phyloP scores from a whole-genome alignment of 2,113 vertebrate genomes.

The Rynchops niger region DNA sequence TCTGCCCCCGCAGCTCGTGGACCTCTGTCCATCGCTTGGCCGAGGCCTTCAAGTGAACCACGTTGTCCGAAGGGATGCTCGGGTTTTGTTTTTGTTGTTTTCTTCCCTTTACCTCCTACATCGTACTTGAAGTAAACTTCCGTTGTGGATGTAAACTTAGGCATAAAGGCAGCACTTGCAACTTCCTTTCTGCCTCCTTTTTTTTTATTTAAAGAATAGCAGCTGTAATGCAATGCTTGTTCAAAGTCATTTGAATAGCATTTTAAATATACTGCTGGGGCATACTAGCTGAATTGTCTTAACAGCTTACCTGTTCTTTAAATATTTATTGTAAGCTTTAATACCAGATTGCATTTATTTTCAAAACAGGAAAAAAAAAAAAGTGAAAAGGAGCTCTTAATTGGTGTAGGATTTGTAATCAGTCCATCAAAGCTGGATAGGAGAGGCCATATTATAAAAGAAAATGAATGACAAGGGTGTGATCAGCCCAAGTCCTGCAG shows the following conservation, averaged over 20 bases:
- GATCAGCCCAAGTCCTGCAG: background rate
- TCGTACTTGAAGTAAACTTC: conserved; percentile 28
- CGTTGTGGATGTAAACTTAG: conserved; percentile 5
- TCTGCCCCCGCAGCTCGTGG: background rate
- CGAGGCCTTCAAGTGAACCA: background rate
- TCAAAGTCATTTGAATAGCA: background rate
- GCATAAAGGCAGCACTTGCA: background rate
- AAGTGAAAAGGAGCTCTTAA: background rate
- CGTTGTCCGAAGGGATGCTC: background rate
- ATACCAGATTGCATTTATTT: background rate
- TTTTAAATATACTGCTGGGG: background rate
- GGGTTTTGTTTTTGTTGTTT: background rate
- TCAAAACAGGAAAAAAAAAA: background rate
- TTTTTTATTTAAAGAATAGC: background rate
- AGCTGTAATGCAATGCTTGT: background rate
- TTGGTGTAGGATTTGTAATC: background rate
- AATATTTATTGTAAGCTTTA: background rate
- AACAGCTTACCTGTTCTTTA: background rate
- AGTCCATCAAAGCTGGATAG: background rate
- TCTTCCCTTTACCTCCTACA: background rate
- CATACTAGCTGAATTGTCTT: background rate
- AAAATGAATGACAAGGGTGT: background rate
- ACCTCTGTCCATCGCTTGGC: rapidly evolving
- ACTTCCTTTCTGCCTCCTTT: conserved; percentile 22
- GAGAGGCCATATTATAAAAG: background rate